Conservation (phyloP, 2,113 vertebrate genomes). For the Indri indri region DNA sequence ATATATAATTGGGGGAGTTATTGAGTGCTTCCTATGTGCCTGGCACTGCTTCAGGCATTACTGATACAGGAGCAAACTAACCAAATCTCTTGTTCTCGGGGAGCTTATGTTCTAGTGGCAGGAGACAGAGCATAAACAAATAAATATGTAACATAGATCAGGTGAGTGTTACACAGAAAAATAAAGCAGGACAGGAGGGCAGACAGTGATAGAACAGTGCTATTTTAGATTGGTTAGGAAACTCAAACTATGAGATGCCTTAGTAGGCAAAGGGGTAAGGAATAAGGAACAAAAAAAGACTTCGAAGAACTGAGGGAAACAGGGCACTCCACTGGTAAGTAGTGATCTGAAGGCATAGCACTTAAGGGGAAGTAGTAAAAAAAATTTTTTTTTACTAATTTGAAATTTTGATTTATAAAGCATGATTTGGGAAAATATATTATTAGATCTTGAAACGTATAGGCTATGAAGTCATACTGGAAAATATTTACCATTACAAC, state of each 20-base stretch:
- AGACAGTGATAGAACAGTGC: neutral
- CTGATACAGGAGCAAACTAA: neutral
- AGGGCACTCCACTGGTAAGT: fast-evolving
- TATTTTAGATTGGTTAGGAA: neutral
- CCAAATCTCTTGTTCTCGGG: neutral
- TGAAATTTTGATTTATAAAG: neutral
- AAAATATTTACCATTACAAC: neutral
- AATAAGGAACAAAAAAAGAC: neutral
- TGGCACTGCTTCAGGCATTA: neutral
- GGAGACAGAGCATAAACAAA: neutral
- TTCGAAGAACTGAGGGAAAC: neutral
- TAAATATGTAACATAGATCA: neutral
- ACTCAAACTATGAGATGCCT: fast-evolving
- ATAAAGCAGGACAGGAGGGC: neutral
- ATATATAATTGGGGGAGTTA: neutral
- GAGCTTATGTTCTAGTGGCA: neutral
- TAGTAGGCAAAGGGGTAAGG: neutral
- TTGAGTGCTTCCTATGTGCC: neutral
- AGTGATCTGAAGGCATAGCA: neutral
- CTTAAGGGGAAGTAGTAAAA: neutral
- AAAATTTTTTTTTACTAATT: neutral
- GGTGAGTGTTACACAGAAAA: neutral
- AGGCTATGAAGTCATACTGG: neutral
- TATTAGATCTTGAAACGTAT: neutral
- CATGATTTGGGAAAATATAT: neutral